Base-by-base conservation (phyloP, 2,113 vertebrate species). In the Phylloscopus trochilus region DNA sequence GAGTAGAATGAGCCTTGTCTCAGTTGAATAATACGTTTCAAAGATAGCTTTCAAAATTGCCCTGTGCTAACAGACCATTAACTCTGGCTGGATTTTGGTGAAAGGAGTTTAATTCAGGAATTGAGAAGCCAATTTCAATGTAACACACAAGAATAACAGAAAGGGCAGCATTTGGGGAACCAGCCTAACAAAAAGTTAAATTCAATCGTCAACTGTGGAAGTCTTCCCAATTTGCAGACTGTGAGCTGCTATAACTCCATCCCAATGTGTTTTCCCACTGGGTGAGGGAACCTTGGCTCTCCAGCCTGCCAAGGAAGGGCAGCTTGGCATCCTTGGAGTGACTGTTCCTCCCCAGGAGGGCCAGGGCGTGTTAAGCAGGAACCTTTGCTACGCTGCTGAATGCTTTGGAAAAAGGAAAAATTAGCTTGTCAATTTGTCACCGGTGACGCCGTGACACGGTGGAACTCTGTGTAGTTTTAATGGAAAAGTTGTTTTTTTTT, bases 1-100 rank as follows among this genome's bases (percentile, higher is more conserved):
- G 37, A 60, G 73, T 81, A 53, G 84, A 92, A 87, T 41, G 26
- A 93, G 73, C n/a, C 59, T 55, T 66, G 75, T 89, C 93, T 90
- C 63, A 35, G 37, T 39, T 96, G 56, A 89, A 46, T 58, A 75
- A 72, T 80, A 64, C 0, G 2, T 90, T 96, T 90, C 79, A 92
- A 84, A 94, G 92, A 83, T 51, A 64, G 82, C 94, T 94, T 96
- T 90, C 76, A 81, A 35, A 93, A 83, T 56, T 63, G 59, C 67
- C 87, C 59, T 78, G 39, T 78, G 18, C 83, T 79, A 76, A 68
- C 92, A 87, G 80, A 39, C 69, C 73, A 68, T 92, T 89, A 83
- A 84, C 77, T 92, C 73, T 74, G 75, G 63, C 87, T 82, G 82
- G 27, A 24, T 63, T 63, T 78, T 44, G 78, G 51, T 37, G 69